Evolutionary conservation across 2,113 vertebrate species (phyloP).

Genomic region (Raja brachyura): DNA sequence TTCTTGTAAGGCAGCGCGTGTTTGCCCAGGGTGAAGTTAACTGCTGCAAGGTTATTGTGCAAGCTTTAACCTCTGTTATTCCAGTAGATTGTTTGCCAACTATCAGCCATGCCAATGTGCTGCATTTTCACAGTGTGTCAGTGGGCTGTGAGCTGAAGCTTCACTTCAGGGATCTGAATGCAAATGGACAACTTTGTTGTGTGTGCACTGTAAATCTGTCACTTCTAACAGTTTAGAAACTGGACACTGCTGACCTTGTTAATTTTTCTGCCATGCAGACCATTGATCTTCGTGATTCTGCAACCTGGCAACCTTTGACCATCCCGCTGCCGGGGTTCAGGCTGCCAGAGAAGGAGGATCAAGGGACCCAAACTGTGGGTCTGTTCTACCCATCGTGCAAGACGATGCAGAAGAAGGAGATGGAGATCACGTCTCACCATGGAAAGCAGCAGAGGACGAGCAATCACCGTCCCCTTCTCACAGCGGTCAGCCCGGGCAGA

Average conservation of each 20-base stretch:
- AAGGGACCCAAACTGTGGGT: conserved; percentile 74
- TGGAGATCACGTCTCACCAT: conserved; percentile 55
- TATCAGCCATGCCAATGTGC: background rate
- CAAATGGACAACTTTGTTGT: background rate
- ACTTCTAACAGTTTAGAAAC: no score
- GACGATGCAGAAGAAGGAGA: conserved; percentile 60
- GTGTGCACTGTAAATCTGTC: background rate
- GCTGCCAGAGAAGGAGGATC: conserved; percentile 50
- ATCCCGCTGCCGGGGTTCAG: conserved; percentile 40
- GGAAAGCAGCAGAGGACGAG: conserved; percentile 60
- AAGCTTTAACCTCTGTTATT: background rate
- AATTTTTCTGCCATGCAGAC: background rate
- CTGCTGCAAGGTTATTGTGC: background rate
- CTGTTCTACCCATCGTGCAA: conserved; percentile 80
- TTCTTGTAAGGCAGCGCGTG: background rate
- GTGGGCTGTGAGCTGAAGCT: background rate
- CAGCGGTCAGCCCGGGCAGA: conserved; percentile 80
- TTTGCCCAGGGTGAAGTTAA: background rate
- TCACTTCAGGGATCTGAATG: background rate
- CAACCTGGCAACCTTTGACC: conserved; percentile 54
- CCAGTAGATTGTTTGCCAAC: background rate
- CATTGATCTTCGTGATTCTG: conserved; percentile 39
- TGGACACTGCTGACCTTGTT: background rate
- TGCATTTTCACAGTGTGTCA: background rate
- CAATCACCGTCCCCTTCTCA: conserved; percentile 62